Conservation (phyloP, 2,888 invertebrate species). For the Megamerina dolium region DNA sequence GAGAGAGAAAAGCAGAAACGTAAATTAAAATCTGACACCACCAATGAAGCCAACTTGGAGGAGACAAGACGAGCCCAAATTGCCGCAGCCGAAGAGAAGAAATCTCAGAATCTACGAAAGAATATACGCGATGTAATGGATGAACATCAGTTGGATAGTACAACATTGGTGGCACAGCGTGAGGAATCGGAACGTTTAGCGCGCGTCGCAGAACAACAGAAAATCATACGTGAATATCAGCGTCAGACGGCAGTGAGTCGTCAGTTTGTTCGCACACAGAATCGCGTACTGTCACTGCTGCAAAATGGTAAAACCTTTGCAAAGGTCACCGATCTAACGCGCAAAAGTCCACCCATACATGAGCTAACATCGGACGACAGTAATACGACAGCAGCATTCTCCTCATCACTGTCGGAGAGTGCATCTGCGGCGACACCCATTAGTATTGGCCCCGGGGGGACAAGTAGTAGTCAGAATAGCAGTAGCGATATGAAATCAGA, state of each 20-base stretch:
- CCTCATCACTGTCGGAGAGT: neutral
- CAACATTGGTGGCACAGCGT: slow-evolving; percentile 84
- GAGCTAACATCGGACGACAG: too few species aligned
- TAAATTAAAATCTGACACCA: too few species aligned
- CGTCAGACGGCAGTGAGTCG: slow-evolving; percentile 66
- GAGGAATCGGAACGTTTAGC: slow-evolving; percentile 86
- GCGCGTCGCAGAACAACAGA: slow-evolving; percentile 78
- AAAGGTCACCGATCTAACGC: slow-evolving; percentile 29
- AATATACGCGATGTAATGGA: slow-evolving; percentile 92
- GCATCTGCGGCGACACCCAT: neutral
- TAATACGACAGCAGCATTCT: neutral
- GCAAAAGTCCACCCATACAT: too few species aligned
- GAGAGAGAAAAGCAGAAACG: too few species aligned
- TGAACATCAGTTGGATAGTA: slow-evolving; percentile 86
- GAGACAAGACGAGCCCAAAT: too few species aligned
- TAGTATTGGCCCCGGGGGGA: neutral
- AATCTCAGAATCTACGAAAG: slow-evolving; percentile 61
- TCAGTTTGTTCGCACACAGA: slow-evolving; percentile 62
- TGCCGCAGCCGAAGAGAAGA: slow-evolving; percentile 46
- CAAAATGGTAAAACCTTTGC: slow-evolving; percentile 61
- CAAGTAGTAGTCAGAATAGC: too few species aligned
- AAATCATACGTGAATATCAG: slow-evolving; percentile 74
- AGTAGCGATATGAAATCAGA: neutral
- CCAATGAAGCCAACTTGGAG: too few species aligned
- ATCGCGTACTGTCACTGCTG: slow-evolving; percentile 63